These are phyloP conservation scores for Cyprinodon tularosa DNA, from an alignment of 2,113 vertebrate species.

Conservation along the genomic window DNA sequence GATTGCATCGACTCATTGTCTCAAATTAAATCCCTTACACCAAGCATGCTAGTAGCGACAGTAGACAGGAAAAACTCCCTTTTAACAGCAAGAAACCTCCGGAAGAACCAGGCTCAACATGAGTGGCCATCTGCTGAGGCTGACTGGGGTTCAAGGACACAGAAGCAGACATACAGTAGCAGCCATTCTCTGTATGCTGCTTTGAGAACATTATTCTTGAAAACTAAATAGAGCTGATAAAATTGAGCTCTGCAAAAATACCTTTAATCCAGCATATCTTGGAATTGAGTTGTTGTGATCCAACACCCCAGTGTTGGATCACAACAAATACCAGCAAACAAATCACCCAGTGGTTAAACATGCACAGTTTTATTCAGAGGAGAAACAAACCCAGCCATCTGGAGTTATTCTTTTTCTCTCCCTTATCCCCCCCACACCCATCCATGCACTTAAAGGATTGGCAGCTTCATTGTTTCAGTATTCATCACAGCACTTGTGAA, in stretches of 20 bases:
- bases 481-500: slow-evolving; percentile 16
- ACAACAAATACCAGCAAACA: slow-evolving; percentile 29
- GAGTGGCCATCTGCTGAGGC: too few relatives aligned
- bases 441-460: slow-evolving; percentile 18
- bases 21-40: too few relatives aligned
- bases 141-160: neutral
- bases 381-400: slow-evolving; percentile 44
- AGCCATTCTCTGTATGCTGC: neutral
- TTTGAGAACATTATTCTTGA: neutral
- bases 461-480: slow-evolving; percentile 15
- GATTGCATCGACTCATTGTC: too few relatives aligned
- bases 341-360: slow-evolving; percentile 37
- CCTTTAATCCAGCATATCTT: slow-evolving; percentile 32
- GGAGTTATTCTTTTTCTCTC: slow-evolving; percentile 45
- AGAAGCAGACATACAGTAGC: neutral
- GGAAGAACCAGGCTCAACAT: too few relatives aligned
- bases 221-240: slow-evolving; percentile 3
- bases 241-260: slow-evolving; percentile 29
- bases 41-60: too few relatives aligned
- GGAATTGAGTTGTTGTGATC: slow-evolving; percentile 29
- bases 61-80: too few relatives aligned
- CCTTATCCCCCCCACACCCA: slow-evolving; percentile 3
- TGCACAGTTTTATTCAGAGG: slow-evolving; percentile 11
- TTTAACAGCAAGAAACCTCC: too few relatives aligned
- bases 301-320: slow-evolving; percentile 33